phyloP scores from a whole-genome alignment of 1,140 invertebrate genomes.

The Diploscapter pachys region DNA sequence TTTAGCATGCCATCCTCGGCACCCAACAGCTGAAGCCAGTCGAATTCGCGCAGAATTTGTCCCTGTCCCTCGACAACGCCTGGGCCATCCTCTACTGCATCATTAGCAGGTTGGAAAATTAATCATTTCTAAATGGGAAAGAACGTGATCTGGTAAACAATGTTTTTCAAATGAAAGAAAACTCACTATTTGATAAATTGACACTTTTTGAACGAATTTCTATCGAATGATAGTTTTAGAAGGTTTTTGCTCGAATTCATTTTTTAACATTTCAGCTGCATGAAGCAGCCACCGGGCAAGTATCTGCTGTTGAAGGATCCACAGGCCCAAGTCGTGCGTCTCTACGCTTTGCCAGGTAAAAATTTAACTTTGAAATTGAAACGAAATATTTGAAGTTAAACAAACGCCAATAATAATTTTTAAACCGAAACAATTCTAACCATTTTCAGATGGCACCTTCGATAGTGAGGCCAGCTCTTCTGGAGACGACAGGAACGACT shows the following conservation, averaged over 20 bases:
- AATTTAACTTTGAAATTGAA: conserved; percentile 50
- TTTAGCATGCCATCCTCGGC: conserved; percentile 87
- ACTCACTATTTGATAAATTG: no score
- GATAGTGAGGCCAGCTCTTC: no score
- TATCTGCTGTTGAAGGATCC: conserved; percentile 99
- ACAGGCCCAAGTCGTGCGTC: conserved; percentile 70
- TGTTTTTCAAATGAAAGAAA: no score
- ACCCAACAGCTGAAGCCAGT: conserved; percentile 97
- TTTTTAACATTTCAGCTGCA: conserved; percentile 63
- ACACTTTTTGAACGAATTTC: no score
- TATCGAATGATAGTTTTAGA: no score
- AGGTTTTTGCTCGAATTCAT: neutral
- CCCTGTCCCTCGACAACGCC: conserved; percentile 97
- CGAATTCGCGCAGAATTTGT: conserved; percentile 97
- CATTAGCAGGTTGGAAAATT: conserved; percentile 74
- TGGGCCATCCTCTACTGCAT: conserved; percentile 98
- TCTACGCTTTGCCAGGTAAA: conserved; percentile 47
- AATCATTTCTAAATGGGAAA: neutral
- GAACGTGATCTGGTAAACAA: no score
- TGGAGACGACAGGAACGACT: conserved; percentile 4
- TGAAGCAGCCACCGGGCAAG: conserved; percentile 92
- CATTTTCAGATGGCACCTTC: no score
- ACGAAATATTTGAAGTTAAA: neutral
- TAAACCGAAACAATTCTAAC: no score
- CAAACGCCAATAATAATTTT: no score